Evolutionary conservation across 2,888 invertebrate species (phyloP), one percentile per base, ranked within the genome.

Genomic region (Choreutis nemorana): DNA sequence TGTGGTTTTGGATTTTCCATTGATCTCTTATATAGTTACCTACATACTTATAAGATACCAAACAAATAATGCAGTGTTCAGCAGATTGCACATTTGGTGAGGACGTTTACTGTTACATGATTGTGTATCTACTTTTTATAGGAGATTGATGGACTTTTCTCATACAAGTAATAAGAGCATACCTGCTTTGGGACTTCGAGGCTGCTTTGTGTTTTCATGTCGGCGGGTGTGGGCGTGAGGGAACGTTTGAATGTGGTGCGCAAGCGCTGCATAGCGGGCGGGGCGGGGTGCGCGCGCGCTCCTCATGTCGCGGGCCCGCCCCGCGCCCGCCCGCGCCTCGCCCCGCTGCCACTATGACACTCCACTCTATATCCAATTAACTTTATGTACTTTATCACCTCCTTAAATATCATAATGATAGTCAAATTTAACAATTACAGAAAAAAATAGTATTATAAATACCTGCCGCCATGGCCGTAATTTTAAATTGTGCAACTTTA

Each of bases 171-270:
- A 16, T 22, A 28, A 10, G 27, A 2, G 34, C 48, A 41, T 55
- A 84, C 84, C 83, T 91, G 91, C 61, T 91, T 91, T 43, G 94
- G 93, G 50, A 93, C 91, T 66, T 94, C 93, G 50, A 94, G 85
- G 70, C 91, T 92, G 73, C 90, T 91, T 64, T 92, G 92, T 44
- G 89, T 90, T 83, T 92, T 92, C 91, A 92, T 92, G 77, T 93
- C 92, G 57, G 90, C 89, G 44, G 91, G 91, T 39, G 91, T 93
- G 40, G 92, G 92, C 44, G 92, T 92, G 55, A 89, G 86, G 64
- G 91, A 91, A 60, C 92, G 86, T 77, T 88, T 90, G 83, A 92
- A 91, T 41, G 91, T 91, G 65, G 90, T 89, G 63, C 91, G 87
- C 81, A 92, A 82, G 62, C 86, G 84, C 81, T 88, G 87, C 88